phyloP scores from a whole-genome alignment of 1,140 invertebrate species.

The Cotesia vestalis region DNA sequence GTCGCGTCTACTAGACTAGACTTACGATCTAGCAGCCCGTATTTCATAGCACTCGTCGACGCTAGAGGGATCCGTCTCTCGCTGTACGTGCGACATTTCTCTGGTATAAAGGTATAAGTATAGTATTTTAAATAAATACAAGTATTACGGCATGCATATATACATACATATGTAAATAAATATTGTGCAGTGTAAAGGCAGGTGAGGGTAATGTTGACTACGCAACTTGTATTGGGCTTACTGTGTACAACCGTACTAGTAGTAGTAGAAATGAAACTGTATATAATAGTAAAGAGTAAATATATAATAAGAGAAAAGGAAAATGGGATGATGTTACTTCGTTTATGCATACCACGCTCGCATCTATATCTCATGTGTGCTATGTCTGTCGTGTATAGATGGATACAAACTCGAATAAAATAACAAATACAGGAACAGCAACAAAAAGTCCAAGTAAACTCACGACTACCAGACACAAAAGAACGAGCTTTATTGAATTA shows the following conservation, averaged over 20 bases:
- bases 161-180: no score
- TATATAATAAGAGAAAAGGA: neutral
- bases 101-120: neutral
- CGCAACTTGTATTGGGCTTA: no score
- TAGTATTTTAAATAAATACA: neutral
- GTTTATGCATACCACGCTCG: constrained; percentile 1
- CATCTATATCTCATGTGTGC: no score
- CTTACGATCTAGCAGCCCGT: constrained; percentile 13
- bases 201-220: no score
- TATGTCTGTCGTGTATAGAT: neutral
- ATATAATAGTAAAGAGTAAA: no score
- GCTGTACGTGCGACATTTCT: neutral
- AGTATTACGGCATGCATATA: no score
- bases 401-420: neutral
- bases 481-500: neutral
- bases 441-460: neutral
- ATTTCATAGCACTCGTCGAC: constrained; percentile 17
- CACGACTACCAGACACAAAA: constrained; percentile 1
- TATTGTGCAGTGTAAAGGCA: neutral
- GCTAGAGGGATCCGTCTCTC: constrained; percentile 6
- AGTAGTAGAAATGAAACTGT: no score
- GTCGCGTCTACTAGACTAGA: neutral
- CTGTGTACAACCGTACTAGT: neutral
- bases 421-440: no score
- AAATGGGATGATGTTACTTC: constrained; percentile 5